Conservation (phyloP, 2,888 invertebrate genomes). For the Capitulum mitella region DNA sequence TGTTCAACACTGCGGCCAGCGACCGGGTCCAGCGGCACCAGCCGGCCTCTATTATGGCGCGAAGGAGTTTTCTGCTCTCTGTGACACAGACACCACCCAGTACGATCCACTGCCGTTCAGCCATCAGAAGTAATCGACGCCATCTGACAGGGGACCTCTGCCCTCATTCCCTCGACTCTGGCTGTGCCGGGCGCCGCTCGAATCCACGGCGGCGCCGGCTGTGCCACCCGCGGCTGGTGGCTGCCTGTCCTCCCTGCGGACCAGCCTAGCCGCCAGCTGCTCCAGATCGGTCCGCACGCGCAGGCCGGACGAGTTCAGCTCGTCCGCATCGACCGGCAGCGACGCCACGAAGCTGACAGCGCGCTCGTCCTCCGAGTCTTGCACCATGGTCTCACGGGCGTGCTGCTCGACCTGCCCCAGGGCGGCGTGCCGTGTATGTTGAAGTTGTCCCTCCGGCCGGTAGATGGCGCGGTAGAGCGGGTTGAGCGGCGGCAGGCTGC, state of each 20-base stretch:
- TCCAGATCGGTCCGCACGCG: neutral
- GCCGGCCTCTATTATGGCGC: no score
- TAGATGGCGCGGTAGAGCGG: neutral
- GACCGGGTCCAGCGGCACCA: no score
- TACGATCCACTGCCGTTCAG: no score
- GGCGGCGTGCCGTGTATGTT: neutral
- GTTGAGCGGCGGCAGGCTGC: constrained; percentile 1
- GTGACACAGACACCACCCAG: no score
- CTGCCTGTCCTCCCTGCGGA: neutral
- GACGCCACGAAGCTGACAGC: neutral
- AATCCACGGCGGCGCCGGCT: no score
- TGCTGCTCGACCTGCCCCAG: neutral
- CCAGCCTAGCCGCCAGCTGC: neutral
- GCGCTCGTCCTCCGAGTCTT: neutral
- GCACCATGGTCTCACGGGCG: neutral
- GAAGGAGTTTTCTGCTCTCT: no score
- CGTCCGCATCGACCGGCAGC: neutral
- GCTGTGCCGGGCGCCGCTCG: no score
- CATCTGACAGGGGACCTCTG: no score
- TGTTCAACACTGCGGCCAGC: no score
- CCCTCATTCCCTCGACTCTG: no score
- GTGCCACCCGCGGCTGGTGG: no score
- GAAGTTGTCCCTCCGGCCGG: neutral
- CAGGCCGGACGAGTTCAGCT: neutral
- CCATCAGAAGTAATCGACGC: no score